Conservation (phyloP, 2,888 invertebrate genomes). For the Xestoiulus laeticollis region DNA sequence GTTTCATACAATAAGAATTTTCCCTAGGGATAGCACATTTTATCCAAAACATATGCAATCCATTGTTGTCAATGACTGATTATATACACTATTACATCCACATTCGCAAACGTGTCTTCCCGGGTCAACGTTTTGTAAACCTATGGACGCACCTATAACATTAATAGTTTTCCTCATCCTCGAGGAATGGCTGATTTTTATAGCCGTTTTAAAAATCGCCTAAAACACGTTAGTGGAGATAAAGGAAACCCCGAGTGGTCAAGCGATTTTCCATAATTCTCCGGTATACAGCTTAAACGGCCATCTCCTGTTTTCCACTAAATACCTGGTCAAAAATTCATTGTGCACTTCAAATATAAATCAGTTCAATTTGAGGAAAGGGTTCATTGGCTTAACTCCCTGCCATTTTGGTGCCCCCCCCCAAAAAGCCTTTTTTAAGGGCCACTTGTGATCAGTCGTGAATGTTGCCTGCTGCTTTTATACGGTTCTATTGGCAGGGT, state of each 20-base stretch:
- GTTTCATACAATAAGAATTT: too few relatives aligned
- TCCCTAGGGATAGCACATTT: too few relatives aligned
- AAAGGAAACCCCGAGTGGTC: not conserved
- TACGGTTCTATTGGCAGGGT: slow-evolving; percentile 39
- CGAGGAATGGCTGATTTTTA: not conserved
- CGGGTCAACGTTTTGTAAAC: slow-evolving; percentile 13
- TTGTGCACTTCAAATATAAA: slow-evolving; percentile 20
- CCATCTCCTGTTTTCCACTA: not conserved
- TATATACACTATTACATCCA: not conserved
- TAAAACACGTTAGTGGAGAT: not conserved
- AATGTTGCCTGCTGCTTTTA: slow-evolving; percentile 30
- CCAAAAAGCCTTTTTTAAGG: not conserved
- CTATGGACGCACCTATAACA: not conserved
- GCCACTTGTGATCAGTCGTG: not conserved
- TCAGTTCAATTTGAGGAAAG: slow-evolving; percentile 10
- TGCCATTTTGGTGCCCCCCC: not conserved
- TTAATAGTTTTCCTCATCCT: not conserved
- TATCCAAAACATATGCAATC: too few relatives aligned
- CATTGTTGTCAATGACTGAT: not conserved
- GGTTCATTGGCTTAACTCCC: slow-evolving; percentile 24
- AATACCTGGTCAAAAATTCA: slow-evolving; percentile 21
- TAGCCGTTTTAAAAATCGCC: not conserved
- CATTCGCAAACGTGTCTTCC: not conserved
- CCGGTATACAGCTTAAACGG: not conserved
- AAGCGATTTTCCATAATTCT: slow-evolving; percentile 15